Percentiles rank a stretch among this genome's conserved stretches.
Evolutionary conservation across 37 sponge, comb jelly and placozoan species (phyloP).

Genomic region (Agelas oroides): DNA sequence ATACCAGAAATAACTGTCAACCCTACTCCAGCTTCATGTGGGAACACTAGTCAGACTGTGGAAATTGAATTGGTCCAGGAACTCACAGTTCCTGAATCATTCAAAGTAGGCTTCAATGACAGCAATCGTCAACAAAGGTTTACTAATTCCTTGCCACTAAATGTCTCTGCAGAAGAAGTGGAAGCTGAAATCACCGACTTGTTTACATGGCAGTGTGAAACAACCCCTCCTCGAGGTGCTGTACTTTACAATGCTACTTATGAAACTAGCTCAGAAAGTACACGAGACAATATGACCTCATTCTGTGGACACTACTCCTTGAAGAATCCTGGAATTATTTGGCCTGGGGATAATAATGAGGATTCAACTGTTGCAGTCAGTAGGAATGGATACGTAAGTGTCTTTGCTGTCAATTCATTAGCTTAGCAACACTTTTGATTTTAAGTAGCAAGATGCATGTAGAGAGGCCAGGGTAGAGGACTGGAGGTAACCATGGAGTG

Average conservation of each 20-base stretch:
- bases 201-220: conserved; percentile 33
- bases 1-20: neutral
- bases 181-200: neutral
- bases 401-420: too few relatives aligned
- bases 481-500: too few relatives aligned
- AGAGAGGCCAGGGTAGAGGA: too few relatives aligned
- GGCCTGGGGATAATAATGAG: neutral
- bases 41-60: neutral
- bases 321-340: conserved; percentile 50
- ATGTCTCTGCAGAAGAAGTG: neutral
- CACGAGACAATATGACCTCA: conserved; percentile 23
- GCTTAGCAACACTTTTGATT: too few relatives aligned
- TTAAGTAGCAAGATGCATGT: too few relatives aligned
- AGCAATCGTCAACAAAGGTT: neutral
- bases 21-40: neutral
- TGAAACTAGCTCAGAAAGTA: neutral
- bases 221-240: neutral
- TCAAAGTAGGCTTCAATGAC: conserved; percentile 10
- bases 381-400: conserved; percentile 23
- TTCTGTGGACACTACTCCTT: conserved; percentile 71
- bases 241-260: neutral
- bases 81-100: neutral
- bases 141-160: neutral
- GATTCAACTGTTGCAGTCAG: neutral
- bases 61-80: neutral